Base-by-base conservation (phyloP, 2,888 invertebrate species). In the Dryococelus australis region DNA sequence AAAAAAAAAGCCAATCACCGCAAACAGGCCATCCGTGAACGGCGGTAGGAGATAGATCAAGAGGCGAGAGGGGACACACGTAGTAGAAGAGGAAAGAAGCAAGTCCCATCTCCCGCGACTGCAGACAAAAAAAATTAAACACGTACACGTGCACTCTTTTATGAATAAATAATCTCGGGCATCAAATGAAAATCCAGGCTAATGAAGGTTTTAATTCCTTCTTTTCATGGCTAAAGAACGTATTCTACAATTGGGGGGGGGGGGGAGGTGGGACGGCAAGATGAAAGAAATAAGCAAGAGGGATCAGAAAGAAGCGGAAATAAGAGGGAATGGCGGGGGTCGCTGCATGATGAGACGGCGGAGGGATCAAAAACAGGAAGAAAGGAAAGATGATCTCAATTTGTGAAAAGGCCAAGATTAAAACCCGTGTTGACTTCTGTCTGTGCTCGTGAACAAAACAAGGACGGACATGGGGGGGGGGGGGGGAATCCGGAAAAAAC, bases 1-100 rank as follows among this genome's bases (percentile, higher is more conserved):
- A 65, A 65, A 65, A 65, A 51, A 80, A 83, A 83, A 83, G 83
- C 83, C 83, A 83, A 83, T 83, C 83, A 83, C 83, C 43, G 43
- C 83, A 83, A 83, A 83, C 43, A 83, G 83, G 83, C 43, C 83
- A 83, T 83, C 83, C 83, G 43, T 83, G 28, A 83, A 83, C 28
- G 83, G 13, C 65, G 65, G n/a, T 65, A 24, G n/a, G 65, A 24
- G 65, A 2, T 1, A n/a, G n/a, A 24, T 12, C 2, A n/a, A n/a
- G 65, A 65, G 24, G 65, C 12, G 65, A 24, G 65, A n/a, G 65
- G 24, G 65, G n/a, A 16, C 12, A 47, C 47, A 16, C 5, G 8
- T 2, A 47, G 35, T 4, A 35, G 35, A 6, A 8, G 47, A 47
- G 16, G 16, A 16, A 47, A 47, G 47, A 10, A 47, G 47, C 80